These are phyloP conservation scores for Cephus runcator DNA, from an alignment of 2,888 invertebrate species.

Conservation along the genomic window DNA sequence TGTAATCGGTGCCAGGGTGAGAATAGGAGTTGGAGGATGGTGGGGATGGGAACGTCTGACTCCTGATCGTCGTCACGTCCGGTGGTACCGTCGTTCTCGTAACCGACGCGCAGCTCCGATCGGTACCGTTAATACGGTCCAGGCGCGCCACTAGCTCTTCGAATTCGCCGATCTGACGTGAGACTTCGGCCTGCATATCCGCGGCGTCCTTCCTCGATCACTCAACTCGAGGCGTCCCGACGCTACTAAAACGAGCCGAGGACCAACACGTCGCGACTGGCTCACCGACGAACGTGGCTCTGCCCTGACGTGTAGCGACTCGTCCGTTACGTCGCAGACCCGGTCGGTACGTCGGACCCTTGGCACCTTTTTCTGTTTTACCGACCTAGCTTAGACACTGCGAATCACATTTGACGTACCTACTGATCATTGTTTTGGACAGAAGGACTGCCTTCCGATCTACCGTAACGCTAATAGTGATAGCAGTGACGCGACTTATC, in stretches of 20 bases:
- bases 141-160: conserved; percentile 62
- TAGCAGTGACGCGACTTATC: not conserved
- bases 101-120: conserved; percentile 4
- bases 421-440: not conserved
- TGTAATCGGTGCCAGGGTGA: not conserved
- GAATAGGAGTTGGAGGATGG: not conserved
- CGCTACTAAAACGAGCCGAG: conserved; percentile 50
- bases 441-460: not conserved
- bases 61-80: conserved; percentile 7
- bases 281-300: conserved; percentile 9
- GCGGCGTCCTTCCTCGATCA: conserved; percentile 26
- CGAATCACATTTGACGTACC: not conserved
- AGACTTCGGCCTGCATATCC: conserved; percentile 52
- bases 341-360: not conserved
- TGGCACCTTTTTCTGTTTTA: not conserved
- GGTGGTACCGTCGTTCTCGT: conserved; percentile 13
- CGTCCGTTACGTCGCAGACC: not conserved
- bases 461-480: not conserved
- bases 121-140: conserved; percentile 57
- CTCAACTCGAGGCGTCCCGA: conserved; percentile 49
- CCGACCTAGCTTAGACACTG: not conserved
- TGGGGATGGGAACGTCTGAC: not conserved
- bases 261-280: conserved; percentile 21
- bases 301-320: not conserved
- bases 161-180: conserved; percentile 62